Evolutionary conservation across 2,797 vertebrate genomes (phyloP), one percentile per base, ranked within the genome.

Genomic region (Danio jaintianensis): DNA sequence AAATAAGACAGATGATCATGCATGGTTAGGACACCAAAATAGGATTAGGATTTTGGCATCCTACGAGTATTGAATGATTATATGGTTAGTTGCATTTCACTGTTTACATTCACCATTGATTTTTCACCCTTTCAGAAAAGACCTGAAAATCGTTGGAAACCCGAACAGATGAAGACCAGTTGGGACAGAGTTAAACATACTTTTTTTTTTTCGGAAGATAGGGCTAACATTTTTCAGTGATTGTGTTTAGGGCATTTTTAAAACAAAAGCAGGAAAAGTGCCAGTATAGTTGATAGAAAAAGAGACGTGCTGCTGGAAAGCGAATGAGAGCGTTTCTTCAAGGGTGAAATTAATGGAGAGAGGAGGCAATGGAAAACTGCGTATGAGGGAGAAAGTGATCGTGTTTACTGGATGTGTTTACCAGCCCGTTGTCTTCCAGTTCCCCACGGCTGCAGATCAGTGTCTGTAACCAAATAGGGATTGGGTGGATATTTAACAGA

Each of bases 401-500:
- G 29, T 70, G 42, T 69, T 81, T 78, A 58, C 69, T 78, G 78
- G 40, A 42, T 53, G 58, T 77, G 76, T 82, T 82, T 82, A 56
- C 22, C 20, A 61, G 58, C 67, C 69, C 2, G 29, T 73, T 55
- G 70, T 61, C 76, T 71, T 83, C 48, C 29, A 0, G 20, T 73
- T 82, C 56, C 73, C 64, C 58, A 15, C 7, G 52, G 61, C 67
- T 83, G 72, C 13, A 66, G 52, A 78, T 53, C 81, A 79, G 50
- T 66, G 61, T 68, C 61, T 74, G 64, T 56, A 61, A 59, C 22
- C 20, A 8, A 64, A 69, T 78, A 63, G 16, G 38, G 63, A 15
- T 66, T 45, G 72, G 76, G 71, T 78, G 43, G 58, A 75, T 85
- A 82, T 82, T 50, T 83, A 55, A 20, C 48, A 75, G 76, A 74